Conservation (phyloP, 2,797 vertebrate species). For the Borostomias antarcticus region DNA sequence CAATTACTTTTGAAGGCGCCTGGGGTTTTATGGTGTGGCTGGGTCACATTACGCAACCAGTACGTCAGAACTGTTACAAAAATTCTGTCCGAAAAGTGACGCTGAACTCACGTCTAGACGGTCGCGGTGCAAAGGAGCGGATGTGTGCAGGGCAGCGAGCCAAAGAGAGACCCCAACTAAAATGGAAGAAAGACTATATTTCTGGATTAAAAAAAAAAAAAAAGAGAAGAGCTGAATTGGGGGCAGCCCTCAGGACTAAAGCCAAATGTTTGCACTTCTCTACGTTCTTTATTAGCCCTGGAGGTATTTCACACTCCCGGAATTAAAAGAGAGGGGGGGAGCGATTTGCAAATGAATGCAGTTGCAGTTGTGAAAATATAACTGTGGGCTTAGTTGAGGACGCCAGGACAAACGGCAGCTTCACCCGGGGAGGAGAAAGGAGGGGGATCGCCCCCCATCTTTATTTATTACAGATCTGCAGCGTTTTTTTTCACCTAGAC, state of each 20-base stretch:
- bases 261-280: constrained; percentile 88
- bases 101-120: too few relatives aligned
- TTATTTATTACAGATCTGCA: constrained; percentile 95
- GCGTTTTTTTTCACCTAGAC: constrained; percentile 95
- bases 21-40: too few relatives aligned
- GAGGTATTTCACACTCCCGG: constrained; percentile 87
- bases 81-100: too few relatives aligned
- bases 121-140: constrained; percentile 9
- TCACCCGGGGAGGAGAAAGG: constrained; percentile 76
- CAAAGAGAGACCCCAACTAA: constrained; percentile 36
- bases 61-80: too few relatives aligned
- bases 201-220: constrained; percentile 35
- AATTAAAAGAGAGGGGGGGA: constrained; percentile 84
- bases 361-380: constrained; percentile 95
- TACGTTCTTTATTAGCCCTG: constrained; percentile 89
- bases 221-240: constrained; percentile 67
- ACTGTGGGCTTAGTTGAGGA: constrained; percentile 87
- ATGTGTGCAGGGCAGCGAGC: constrained; percentile 20
- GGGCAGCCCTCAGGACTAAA: constrained; percentile 77
- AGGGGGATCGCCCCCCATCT: constrained; percentile 78
- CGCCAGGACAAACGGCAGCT: constrained; percentile 88
- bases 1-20: too few relatives aligned
- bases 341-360: constrained; percentile 97
- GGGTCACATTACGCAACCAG: too few relatives aligned
- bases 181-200: constrained; percentile 33